Percentiles rank a stretch among this genome's conserved stretches.
phyloP scores from a whole-genome alignment of 2,888 invertebrate species.

The Drosophila greeni region DNA sequence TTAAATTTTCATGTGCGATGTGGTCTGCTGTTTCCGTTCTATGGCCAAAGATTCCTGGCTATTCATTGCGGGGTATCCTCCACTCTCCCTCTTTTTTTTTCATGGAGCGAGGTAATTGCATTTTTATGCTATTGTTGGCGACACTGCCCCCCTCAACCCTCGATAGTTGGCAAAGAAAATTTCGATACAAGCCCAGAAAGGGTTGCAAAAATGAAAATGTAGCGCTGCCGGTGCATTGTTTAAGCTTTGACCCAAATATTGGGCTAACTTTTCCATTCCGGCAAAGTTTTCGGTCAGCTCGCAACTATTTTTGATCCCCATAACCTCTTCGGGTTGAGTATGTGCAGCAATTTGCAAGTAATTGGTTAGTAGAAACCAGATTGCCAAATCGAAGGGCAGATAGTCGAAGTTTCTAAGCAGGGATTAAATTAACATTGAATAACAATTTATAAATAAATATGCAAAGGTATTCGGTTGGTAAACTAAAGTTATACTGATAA shows the following conservation, averaged over 20 bases:
- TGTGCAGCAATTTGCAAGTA: constrained; percentile 38
- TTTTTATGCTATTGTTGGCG: constrained; percentile 65
- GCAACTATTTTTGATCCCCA: constrained; percentile 24
- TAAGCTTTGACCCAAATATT: constrained; percentile 61
- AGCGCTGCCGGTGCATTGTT: constrained; percentile 50
- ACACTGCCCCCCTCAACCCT: constrained; percentile 31
- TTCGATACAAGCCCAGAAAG: constrained; percentile 32
- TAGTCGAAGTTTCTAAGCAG: constrained; percentile 1
- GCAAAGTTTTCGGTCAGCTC: constrained; percentile 27
- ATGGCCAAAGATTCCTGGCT: constrained; percentile 45
- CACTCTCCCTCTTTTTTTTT: neutral
- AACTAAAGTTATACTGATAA: neutral
- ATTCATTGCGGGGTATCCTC: constrained; percentile 51
- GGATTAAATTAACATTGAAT: constrained; percentile 3
- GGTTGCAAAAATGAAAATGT: constrained; percentile 37
- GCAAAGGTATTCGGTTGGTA: neutral
- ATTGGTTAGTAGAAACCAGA: constrained; percentile 34
- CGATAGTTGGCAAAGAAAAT: constrained; percentile 30
- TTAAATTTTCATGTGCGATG: constrained; percentile 60
- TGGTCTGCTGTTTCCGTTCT: constrained; percentile 58
- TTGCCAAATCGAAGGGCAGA: constrained; percentile 10
- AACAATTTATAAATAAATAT: neutral
- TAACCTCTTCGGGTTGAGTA: neutral
- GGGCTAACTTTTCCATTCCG: constrained; percentile 38
- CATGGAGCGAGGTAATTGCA: constrained; percentile 62